Evolutionary conservation across 2,797 vertebrate genomes (phyloP).

Genomic region (Danio albolineatus): DNA sequence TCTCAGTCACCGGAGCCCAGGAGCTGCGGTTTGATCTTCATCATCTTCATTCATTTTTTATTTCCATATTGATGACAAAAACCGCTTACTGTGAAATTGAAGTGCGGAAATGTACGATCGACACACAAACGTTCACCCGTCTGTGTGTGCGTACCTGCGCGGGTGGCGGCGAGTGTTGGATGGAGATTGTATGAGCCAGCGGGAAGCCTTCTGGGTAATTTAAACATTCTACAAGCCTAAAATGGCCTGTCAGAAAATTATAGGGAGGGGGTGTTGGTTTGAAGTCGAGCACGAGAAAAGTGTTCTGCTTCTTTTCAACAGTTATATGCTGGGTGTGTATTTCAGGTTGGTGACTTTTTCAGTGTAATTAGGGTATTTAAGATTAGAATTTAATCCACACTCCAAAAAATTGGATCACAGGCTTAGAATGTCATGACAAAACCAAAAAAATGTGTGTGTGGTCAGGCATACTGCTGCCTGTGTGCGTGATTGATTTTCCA

Average conservation of each 20-base stretch:
- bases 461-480: background rate
- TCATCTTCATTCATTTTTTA: constrained; percentile 39
- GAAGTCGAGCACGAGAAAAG: constrained; percentile 9
- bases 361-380: constrained; percentile 75
- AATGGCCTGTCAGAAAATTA: constrained; percentile 25
- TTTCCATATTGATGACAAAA: constrained; percentile 52
- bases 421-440: constrained; percentile 16
- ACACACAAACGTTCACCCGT: background rate
- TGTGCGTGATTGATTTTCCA: constrained; percentile 9
- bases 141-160: constrained; percentile 20
- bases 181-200: constrained; percentile 31
- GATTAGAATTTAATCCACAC: constrained; percentile 79
- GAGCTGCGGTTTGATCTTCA: constrained; percentile 37
- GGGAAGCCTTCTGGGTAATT: constrained; percentile 45
- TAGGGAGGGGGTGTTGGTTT: constrained; percentile 8
- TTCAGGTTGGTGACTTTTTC: constrained; percentile 63
- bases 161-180: constrained; percentile 10
- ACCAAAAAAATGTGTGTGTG: constrained; percentile 19
- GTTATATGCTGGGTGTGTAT: constrained; percentile 68
- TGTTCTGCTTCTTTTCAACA: constrained; percentile 24
- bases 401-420: background rate
- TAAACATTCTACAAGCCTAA: constrained; percentile 36
- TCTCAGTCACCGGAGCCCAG: constrained; percentile 30
- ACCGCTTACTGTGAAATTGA: constrained; percentile 50
- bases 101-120: constrained; percentile 18